Conservation (phyloP, 2,888 invertebrate species). For the Cheilosia soror region DNA sequence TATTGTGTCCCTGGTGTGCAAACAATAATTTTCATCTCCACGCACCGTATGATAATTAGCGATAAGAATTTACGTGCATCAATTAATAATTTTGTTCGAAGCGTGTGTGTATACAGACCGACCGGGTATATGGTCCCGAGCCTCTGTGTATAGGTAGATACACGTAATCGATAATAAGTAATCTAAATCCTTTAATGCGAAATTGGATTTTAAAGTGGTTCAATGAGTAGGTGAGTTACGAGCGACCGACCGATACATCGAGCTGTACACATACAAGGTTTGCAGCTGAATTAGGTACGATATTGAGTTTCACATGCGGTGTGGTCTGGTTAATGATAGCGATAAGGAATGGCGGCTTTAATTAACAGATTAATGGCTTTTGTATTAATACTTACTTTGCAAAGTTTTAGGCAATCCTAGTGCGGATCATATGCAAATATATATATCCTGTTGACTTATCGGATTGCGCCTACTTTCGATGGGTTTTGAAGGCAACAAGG, state of each 20-base stretch:
- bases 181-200: conserved; percentile 51
- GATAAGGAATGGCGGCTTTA: conserved; percentile 29
- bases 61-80: conserved; percentile 60
- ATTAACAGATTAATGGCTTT: conserved; percentile 28
- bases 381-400: not conserved
- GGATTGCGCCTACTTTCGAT: not conserved
- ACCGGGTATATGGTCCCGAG: not conserved
- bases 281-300: not conserved
- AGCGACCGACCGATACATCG: not conserved
- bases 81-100: conserved; percentile 46
- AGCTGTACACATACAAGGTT: not conserved
- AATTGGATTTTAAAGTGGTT: conserved; percentile 54
- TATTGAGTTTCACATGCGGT: not conserved
- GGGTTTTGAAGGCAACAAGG: not conserved
- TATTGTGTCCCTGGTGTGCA: conserved; percentile 17
- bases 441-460: not conserved
- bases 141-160: not conserved
- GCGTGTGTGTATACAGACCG: not conserved
- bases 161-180: conserved; percentile 43
- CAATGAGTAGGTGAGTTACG: conserved; percentile 25
- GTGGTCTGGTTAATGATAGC: conserved; percentile 2
- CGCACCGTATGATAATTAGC: conserved; percentile 57
- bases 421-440: not conserved
- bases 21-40: conserved; percentile 53
- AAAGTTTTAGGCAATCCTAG: not conserved